A percentile compares a stretch with the other conserved stretches of the same genome.
Evolutionary conservation across 2,113 vertebrate species (phyloP).

Genomic region (Uropsilus gracilis): DNA sequence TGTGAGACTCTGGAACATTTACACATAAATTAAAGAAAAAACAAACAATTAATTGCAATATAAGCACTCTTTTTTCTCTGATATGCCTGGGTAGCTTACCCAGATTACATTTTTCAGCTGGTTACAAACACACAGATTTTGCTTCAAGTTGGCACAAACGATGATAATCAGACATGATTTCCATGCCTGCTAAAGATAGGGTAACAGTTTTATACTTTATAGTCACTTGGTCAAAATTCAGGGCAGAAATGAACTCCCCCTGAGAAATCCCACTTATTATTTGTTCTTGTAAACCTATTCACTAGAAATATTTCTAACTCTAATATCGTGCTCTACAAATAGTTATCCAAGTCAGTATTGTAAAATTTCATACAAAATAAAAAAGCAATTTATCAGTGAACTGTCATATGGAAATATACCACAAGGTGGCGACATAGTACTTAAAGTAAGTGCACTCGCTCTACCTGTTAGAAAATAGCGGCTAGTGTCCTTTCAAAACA

Average conservation of each 20-base stretch:
- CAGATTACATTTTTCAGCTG: neutral
- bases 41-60: neutral
- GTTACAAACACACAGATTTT: neutral
- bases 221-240: neutral
- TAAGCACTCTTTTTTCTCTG: neutral
- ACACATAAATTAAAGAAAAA: neutral
- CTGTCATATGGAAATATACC: conserved; percentile 35
- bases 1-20: neutral
- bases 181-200: no score
- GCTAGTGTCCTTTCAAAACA: neutral
- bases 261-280: neutral
- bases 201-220: fast-evolving
- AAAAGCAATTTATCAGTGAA: neutral
- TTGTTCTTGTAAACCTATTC: neutral
- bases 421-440: conserved; percentile 78
- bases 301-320: neutral
- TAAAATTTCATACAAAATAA: neutral
- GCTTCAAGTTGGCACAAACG: neutral
- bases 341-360: neutral
- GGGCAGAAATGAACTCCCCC: neutral
- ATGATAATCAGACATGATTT: neutral
- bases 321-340: neutral
- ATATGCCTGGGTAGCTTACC: neutral
- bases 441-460: neutral
- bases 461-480: neutral